Conservation (phyloP, 2,113 vertebrate genomes). For the Acanthochromis polyacanthus region DNA sequence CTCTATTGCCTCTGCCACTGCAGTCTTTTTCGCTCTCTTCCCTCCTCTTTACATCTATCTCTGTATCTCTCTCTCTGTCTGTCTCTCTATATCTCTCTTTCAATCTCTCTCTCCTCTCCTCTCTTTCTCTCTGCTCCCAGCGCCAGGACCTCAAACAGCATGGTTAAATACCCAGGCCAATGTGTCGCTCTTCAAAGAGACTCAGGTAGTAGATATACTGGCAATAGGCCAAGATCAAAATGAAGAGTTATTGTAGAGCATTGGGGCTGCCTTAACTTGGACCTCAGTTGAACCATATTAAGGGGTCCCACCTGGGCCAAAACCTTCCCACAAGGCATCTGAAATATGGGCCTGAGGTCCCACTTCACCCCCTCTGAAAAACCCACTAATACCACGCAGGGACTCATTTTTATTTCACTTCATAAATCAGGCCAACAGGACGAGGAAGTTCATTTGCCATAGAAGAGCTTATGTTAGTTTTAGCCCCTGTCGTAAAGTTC, state of each 20-base stretch:
- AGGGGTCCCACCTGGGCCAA: slow-evolving; percentile 76
- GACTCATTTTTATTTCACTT: slow-evolving; percentile 84
- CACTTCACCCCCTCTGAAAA: slow-evolving; percentile 70
- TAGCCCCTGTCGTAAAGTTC: slow-evolving; percentile 66
- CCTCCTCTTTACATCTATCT: slow-evolving; percentile 73
- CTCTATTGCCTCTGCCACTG: slow-evolving; percentile 81
- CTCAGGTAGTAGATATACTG: slow-evolving; percentile 84
- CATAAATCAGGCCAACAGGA: slow-evolving; percentile 81
- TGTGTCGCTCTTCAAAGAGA: slow-evolving; percentile 88
- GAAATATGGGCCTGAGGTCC: slow-evolving; percentile 79
- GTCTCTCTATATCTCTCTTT: slow-evolving; percentile 45
- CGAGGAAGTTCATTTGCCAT: slow-evolving; percentile 77
- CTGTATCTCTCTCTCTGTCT: slow-evolving; percentile 44
- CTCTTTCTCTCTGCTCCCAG: slow-evolving; percentile 75
- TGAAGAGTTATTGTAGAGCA: slow-evolving; percentile 83
- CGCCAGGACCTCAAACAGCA: slow-evolving; percentile 85
- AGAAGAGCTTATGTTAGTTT: slow-evolving; percentile 79
- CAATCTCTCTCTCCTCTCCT: slow-evolving; percentile 20
- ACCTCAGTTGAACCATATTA: slow-evolving; percentile 75
- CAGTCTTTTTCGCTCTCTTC: slow-evolving; percentile 77
- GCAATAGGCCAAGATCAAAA: slow-evolving; percentile 81
- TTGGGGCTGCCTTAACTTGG: slow-evolving; percentile 76
- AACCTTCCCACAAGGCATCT: slow-evolving; percentile 76
- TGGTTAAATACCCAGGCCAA: slow-evolving; percentile 87
- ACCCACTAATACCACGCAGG: slow-evolving; percentile 79